These are phyloP conservation scores for Trichacis sp. DNA, from an alignment of 2,888 invertebrate species.

Conservation along the genomic window DNA sequence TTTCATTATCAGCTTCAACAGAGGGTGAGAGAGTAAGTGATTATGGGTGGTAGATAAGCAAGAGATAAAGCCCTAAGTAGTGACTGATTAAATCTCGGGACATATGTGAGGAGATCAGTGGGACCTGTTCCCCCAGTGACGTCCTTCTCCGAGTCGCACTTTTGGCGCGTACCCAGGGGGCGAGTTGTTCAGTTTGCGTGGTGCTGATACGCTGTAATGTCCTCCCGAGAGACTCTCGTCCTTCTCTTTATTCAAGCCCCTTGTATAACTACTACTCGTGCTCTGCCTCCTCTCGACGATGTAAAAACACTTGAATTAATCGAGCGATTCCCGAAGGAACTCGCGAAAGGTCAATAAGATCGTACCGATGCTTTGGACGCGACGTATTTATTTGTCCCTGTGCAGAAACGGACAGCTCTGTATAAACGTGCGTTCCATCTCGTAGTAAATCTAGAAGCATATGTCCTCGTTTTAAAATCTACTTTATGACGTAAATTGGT, in stretches of 20 bases:
- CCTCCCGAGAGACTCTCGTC: conserved; percentile 56
- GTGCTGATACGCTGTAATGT: conserved; percentile 67
- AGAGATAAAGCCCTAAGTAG: conserved; percentile 64
- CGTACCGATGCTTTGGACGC: conserved; percentile 27
- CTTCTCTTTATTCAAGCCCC: conserved; percentile 43
- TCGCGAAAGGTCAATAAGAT: conserved; percentile 65
- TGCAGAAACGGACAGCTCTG: conserved; percentile 12
- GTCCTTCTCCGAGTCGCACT: conserved; percentile 31
- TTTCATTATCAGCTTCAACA: conserved; percentile 58
- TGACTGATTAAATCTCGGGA: conserved; percentile 68
- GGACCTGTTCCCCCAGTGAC: conserved; percentile 37
- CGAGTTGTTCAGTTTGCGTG: conserved; percentile 54
- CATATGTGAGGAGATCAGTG: conserved; percentile 67
- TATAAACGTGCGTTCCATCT: background rate
- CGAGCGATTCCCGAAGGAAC: conserved; percentile 64
- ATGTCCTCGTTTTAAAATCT: no score
- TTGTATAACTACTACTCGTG: conserved; percentile 42
- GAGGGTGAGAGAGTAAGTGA: conserved; percentile 33
- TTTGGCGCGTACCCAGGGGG: conserved; percentile 25
- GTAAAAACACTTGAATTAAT: conserved; percentile 69
- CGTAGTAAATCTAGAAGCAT: background rate
- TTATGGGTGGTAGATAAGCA: conserved; percentile 47
- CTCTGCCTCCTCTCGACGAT: conserved; percentile 45
- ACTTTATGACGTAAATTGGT: no score
- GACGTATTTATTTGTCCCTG: conserved; percentile 49